phyloP scores from a whole-genome alignment of 2,797 vertebrate species.

The Okamejei kenojei region DNA sequence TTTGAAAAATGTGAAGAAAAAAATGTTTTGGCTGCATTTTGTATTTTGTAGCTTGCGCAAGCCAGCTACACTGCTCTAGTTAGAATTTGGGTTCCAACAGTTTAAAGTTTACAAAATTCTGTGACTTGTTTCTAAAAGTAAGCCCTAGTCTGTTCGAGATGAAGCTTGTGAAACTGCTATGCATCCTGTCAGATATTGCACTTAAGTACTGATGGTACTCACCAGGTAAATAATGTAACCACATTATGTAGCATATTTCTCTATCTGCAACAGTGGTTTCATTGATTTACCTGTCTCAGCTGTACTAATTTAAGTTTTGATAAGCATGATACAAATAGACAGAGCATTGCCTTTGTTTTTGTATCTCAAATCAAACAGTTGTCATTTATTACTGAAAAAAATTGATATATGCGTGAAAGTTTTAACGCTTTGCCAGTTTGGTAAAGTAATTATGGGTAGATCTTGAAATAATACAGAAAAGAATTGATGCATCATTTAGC shows the following conservation, averaged over 20 bases:
- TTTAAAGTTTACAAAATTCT: neutral
- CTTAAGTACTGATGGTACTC: neutral
- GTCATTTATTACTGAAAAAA: neutral
- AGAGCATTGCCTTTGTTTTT: neutral
- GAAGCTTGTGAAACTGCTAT: neutral
- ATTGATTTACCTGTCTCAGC: conserved; percentile 10
- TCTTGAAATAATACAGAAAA: conserved; percentile 2
- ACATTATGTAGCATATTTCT: neutral
- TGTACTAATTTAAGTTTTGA: neutral
- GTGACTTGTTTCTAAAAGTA: neutral
- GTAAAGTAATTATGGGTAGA: neutral
- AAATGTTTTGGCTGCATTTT: conserved; percentile 29
- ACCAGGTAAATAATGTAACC: neutral
- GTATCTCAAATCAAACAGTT: neutral
- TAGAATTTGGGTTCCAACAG: neutral
- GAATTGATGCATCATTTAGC: neutral
- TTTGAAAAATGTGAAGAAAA: conserved; percentile 18
- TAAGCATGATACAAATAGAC: neutral
- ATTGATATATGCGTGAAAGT: neutral
- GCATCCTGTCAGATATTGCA: neutral
- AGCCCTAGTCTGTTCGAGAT: neutral
- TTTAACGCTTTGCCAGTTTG: neutral
- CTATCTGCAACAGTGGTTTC: conserved; percentile 7
- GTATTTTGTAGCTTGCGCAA: neutral
- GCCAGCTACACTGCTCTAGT: neutral